Conservation (phyloP, 2,113 vertebrate genomes). For the Cephalopholis sonnerati region DNA sequence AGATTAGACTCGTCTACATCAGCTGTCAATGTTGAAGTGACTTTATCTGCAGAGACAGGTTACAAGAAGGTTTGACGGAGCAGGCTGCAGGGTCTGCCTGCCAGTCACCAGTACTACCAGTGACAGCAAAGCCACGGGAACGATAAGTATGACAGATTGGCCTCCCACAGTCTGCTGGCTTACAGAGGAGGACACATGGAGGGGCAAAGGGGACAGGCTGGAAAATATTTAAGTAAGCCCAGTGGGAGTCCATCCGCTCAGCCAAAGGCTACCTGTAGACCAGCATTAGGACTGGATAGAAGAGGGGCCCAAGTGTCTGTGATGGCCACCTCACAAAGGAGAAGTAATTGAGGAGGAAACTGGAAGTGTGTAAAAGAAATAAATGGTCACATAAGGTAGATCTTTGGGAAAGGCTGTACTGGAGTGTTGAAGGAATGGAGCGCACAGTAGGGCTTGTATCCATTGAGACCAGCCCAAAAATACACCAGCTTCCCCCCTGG, state of each 20-base stretch:
- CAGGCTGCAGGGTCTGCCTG: conserved; percentile 20
- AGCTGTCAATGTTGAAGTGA: conserved; percentile 29
- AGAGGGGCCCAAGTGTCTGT: conserved; percentile 11
- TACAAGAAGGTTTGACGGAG: conserved; percentile 35
- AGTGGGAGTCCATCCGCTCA: conserved; percentile 22
- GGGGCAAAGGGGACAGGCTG: conserved; percentile 32
- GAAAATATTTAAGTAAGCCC: conserved; percentile 51
- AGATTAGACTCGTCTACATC: conserved; percentile 27
- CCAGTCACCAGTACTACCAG: conserved; percentile 37
- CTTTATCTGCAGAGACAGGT: conserved; percentile 36
- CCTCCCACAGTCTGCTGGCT: conserved; percentile 56
- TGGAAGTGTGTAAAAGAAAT: conserved; percentile 51
- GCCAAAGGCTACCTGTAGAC: conserved; percentile 32
- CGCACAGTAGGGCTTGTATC: conserved; percentile 64
- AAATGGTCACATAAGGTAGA: conserved; percentile 40
- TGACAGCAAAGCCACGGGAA: conserved; percentile 48
- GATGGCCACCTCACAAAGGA: conserved; percentile 15
- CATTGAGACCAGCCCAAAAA: conserved; percentile 78
- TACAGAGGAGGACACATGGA: conserved; percentile 5
- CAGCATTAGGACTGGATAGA: conserved; percentile 6
- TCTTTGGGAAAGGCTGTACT: conserved; percentile 39
- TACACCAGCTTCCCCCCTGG: conserved; percentile 71
- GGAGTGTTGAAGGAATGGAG: conserved; percentile 51
- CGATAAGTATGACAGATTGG: conserved; percentile 66
- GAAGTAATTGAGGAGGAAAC: conserved; percentile 38